Percentiles rank a stretch among this genome's conserved stretches.
phyloP scores from a whole-genome alignment of 2,888 invertebrate genomes.

The Dryobota labecula region DNA sequence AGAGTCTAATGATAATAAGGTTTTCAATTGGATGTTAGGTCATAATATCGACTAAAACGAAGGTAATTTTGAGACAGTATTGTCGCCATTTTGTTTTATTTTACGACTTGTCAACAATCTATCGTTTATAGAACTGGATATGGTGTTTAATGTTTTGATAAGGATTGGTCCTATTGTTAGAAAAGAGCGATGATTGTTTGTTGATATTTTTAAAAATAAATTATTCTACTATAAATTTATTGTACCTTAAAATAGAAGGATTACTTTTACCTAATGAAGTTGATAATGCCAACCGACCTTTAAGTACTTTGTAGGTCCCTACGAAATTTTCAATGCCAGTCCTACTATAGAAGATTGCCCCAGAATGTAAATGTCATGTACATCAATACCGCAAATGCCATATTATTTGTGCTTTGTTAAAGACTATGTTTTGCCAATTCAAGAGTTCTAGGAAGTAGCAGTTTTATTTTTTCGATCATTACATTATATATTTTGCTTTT shows the following conservation, averaged over 20 bases:
- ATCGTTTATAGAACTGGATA: constrained; percentile 7
- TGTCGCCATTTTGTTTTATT: constrained; percentile 30
- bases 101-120: constrained; percentile 12
- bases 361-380: not conserved
- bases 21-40: constrained; percentile 43
- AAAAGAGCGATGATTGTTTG: not conserved
- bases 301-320: not conserved
- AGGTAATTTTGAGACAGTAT: constrained; percentile 24
- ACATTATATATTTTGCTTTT: too few relatives aligned
- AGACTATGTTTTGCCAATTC: not conserved
- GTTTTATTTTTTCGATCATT: not conserved
- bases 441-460: too few relatives aligned
- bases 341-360: not conserved
- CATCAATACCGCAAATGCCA: not conserved
- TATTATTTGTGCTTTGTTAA: not conserved
- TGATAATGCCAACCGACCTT: not conserved
- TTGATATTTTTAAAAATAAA: not conserved
- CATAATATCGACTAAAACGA: constrained; percentile 12
- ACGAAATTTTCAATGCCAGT: not conserved
- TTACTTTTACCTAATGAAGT: not conserved
- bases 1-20: not conserved
- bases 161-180: not conserved
- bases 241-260: too few relatives aligned
- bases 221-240: not conserved
- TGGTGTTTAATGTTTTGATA: constrained; percentile 2